phyloP scores from a whole-genome alignment of 2,113 vertebrate genomes.

The Tyto alba region DNA sequence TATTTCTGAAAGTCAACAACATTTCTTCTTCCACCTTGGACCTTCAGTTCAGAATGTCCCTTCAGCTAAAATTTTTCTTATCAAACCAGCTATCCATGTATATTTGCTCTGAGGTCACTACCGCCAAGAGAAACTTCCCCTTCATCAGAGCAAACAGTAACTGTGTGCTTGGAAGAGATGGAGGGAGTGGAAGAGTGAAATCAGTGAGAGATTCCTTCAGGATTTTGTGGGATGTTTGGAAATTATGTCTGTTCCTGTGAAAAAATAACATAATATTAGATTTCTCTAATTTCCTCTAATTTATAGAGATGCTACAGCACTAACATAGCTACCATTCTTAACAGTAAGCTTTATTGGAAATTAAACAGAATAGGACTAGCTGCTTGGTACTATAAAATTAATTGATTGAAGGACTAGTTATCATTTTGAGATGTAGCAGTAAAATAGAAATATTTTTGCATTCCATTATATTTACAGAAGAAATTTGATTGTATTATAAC shows the following conservation, averaged over 20 bases:
- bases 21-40: background rate
- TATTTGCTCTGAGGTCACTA: background rate
- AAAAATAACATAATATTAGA: background rate
- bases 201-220: background rate
- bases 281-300: background rate
- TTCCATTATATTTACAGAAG: background rate
- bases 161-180: background rate
- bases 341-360: background rate
- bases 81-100: background rate
- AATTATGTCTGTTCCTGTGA: background rate
- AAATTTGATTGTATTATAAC: background rate
- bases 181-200: background rate
- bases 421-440: background rate
- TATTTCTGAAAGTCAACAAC: background rate
- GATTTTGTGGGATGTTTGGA: background rate
- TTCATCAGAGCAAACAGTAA: background rate
- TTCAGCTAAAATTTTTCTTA: background rate
- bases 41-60: background rate
- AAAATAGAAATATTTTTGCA: background rate
- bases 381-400: background rate
- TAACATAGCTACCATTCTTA: background rate
- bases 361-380: background rate
- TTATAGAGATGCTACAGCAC: background rate
- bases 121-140: background rate
- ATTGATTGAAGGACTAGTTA: background rate